These are phyloP conservation scores for Sceloporus tristichus DNA, from an alignment of 2,113 vertebrate species.

Conservation along the genomic window DNA sequence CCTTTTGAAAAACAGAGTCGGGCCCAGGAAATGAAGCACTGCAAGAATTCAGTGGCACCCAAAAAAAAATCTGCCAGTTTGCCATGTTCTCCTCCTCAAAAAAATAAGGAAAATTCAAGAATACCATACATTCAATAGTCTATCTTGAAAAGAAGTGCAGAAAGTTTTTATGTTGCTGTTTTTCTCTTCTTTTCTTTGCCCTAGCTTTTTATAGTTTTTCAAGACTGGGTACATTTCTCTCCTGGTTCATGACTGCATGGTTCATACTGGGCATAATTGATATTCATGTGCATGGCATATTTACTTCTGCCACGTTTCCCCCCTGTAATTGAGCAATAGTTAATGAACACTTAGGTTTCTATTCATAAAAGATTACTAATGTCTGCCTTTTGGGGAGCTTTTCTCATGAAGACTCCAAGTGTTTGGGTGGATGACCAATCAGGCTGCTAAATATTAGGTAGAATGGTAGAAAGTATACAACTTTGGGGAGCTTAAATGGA, in stretches of 20 bases:
- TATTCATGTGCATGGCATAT: constrained; percentile 74
- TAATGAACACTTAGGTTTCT: constrained; percentile 73
- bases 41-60: background rate
- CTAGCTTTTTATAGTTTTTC: constrained; percentile 57
- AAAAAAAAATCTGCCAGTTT: background rate
- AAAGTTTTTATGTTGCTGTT: constrained; percentile 58
- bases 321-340: constrained; percentile 66
- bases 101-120: constrained; percentile 49
- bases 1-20: background rate
- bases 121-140: constrained; percentile 52
- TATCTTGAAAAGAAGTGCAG: constrained; percentile 59
- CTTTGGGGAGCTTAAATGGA: constrained; percentile 38
- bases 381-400: constrained; percentile 64
- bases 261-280: constrained; percentile 75
- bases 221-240: constrained; percentile 71
- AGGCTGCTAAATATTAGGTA: constrained; percentile 61
- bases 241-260: constrained; percentile 59
- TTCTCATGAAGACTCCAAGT: constrained; percentile 65
- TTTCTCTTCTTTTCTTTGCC: constrained; percentile 37
- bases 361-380: constrained; percentile 73
- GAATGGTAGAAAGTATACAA: constrained; percentile 69
- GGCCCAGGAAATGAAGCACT: background rate
- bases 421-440: constrained; percentile 74
- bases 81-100: constrained; percentile 31
- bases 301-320: constrained; percentile 64